phyloP scores from a whole-genome alignment of 2,113 vertebrate species.

The Thinocorus orbignyianus region DNA sequence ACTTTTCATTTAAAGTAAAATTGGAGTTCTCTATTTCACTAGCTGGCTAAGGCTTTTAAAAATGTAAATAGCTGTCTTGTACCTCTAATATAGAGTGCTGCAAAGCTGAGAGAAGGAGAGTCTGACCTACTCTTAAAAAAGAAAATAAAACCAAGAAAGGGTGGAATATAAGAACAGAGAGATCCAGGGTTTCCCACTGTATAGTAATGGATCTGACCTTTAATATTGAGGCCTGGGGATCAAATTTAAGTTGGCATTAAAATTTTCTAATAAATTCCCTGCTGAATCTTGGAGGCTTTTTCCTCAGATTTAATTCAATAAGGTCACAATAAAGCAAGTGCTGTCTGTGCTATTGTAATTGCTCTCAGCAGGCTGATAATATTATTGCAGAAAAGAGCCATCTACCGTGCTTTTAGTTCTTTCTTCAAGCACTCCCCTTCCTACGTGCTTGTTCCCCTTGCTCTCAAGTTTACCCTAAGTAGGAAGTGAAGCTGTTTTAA shows the following conservation, averaged over 20 bases:
- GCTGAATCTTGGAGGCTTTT: slow-evolving; percentile 42
- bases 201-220: slow-evolving; percentile 68
- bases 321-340: slow-evolving; percentile 67
- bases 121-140: slow-evolving; percentile 10
- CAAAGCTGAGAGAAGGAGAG: not conserved
- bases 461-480: not conserved
- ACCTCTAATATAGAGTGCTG: not conserved
- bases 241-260: slow-evolving; percentile 67
- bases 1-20: not conserved
- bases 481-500: slow-evolving; percentile 10
- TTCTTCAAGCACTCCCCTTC: slow-evolving; percentile 38
- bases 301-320: slow-evolving; percentile 64
- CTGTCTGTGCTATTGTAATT: slow-evolving; percentile 69
- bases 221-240: slow-evolving; percentile 60
- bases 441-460: not conserved
- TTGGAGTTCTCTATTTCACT: not conserved
- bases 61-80: slow-evolving; percentile 11
- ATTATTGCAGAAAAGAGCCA: slow-evolving; percentile 50
- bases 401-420: slow-evolving; percentile 54
- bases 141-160: not conserved
- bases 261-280: slow-evolving; percentile 74
- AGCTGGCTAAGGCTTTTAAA: slow-evolving; percentile 10
- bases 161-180: slow-evolving; percentile 5
- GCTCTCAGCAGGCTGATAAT: slow-evolving; percentile 70
- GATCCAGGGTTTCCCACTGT: slow-evolving; percentile 14